These are phyloP conservation scores for Baronia brevicornis DNA, from an alignment of 2,888 invertebrate genomes.

Conservation along the genomic window DNA sequence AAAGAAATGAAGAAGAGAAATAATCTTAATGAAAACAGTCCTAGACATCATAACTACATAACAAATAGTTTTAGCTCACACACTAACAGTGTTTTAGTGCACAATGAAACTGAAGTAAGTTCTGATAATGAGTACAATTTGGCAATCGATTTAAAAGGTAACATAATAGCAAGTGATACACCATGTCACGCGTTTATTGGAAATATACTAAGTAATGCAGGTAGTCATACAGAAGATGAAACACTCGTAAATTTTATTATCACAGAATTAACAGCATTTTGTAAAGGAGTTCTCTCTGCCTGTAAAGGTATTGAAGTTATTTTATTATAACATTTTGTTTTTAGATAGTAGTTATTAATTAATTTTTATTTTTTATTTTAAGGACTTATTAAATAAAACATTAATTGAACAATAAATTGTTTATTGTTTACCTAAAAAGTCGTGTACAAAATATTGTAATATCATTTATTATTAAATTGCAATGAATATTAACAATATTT, in stretches of 20 bases:
- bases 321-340: constrained; percentile 41
- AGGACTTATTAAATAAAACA: constrained; percentile 22
- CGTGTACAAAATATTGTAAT: constrained; percentile 64
- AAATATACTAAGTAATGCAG: constrained; percentile 46
- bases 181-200: constrained; percentile 63
- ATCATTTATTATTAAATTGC: too few species aligned
- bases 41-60: too few species aligned
- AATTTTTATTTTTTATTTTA: constrained; percentile 18
- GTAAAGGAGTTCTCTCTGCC: constrained; percentile 57
- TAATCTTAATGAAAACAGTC: too few species aligned
- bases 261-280: constrained; percentile 54
- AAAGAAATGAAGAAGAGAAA: too few species aligned
- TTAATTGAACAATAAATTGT: constrained; percentile 29
- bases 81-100: too few species aligned
- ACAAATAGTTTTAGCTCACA: too few species aligned
- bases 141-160: constrained; percentile 57
- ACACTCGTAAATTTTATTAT: constrained; percentile 54
- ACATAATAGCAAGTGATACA: constrained; percentile 51
- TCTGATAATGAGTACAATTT: constrained; percentile 22
- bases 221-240: constrained; percentile 37
- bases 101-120: too few species aligned
- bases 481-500: constrained; percentile 5
- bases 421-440: constrained; percentile 32
- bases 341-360: constrained; percentile 25
- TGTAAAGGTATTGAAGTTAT: constrained; percentile 60